Conservation (phyloP, 1,140 invertebrate species). For the Ips nitidus region DNA sequence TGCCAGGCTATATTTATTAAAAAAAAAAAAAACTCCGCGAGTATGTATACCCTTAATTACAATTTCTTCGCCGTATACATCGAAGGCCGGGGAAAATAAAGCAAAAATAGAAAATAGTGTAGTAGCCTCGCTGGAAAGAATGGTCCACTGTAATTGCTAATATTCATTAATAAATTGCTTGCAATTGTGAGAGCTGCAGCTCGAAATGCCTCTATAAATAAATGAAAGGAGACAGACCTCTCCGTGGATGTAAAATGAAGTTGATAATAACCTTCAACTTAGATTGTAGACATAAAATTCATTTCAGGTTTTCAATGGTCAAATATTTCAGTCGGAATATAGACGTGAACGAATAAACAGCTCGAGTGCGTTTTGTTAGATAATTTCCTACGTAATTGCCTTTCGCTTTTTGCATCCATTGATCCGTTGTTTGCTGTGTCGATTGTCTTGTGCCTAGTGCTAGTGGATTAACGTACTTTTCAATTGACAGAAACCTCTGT, state of each 20-base stretch:
- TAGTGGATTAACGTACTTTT: too few species aligned
- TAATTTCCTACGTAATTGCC: conserved; percentile 33
- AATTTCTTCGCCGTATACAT: conserved; percentile 32
- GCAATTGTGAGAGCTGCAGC: conserved; percentile 38
- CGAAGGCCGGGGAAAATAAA: conserved; percentile 35
- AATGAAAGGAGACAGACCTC: conserved; percentile 41
- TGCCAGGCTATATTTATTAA: conserved; percentile 23
- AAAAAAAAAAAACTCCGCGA: conserved; percentile 25
- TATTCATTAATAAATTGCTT: conserved; percentile 42
- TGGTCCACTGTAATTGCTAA: conserved; percentile 37
- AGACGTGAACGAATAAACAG: conserved; percentile 42
- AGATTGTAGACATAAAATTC: conserved; percentile 47
- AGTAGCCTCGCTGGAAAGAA: conserved; percentile 35
- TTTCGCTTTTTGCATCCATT: conserved; percentile 20
- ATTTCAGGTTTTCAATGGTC: conserved; percentile 46
- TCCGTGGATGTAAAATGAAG: conserved; percentile 42
- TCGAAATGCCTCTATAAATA: conserved; percentile 41
- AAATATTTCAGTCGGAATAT: conserved; percentile 46
- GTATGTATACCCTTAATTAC: conserved; percentile 36
- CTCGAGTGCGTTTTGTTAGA: conserved; percentile 30
- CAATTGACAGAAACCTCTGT: conserved; percentile 8
- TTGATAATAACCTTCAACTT: conserved; percentile 46
- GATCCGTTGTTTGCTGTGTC: background rate
- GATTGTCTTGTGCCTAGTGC: background rate
- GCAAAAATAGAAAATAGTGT: conserved; percentile 32